Base-by-base conservation (phyloP, 2,113 vertebrate genomes). In the Columba livia region DNA sequence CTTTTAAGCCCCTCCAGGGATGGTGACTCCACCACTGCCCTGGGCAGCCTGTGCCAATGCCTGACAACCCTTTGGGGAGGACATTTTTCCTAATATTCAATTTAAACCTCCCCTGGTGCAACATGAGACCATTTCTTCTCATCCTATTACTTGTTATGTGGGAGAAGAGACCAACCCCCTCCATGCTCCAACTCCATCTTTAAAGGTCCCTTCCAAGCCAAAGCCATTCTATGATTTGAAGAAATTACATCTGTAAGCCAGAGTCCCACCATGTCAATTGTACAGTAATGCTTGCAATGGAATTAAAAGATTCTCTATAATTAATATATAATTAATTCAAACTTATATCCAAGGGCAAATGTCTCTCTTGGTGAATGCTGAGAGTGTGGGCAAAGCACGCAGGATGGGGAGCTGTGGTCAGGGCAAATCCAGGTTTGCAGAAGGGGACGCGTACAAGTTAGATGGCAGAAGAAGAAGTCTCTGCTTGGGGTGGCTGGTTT, bases 331-430 rank as follows among this genome's bases (percentile, higher is more conserved):
- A 60, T 65, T 42, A 34, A 38, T 54, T 48, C 18, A 60, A 66
- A 42, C n/a, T 10, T 58, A 21, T 0, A 0, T 23, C 31, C 28
- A 26, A 34, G 53, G 6, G 28, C 79, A 57, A n/a, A 38, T 2
- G 0, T 34, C 53, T 90, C 29, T 81, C 66, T 50, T 29, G 44
- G 44, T 47, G 44, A 11, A 42, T n/a, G 20, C 81, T 48, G 86
- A 74, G 42, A n/a, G 80, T 1, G 0, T 1, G 31, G 36, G 62
- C 66, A 56, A 40, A 85, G 75, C 50, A 15, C 34, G 3, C 8
- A 6, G 79, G 29, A 17, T 2, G 10, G 67, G 84, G 73, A 62
- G 54, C 48, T 84, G 79, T 12, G 66, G 79, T 47, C 57, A 58
- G 36, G n/a, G 44, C 62, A 53, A 69, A 44, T 44, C 42, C 15